These are phyloP conservation scores for Cepphus grylle DNA, from an alignment of 2,113 vertebrate species.

Conservation along the genomic window DNA sequence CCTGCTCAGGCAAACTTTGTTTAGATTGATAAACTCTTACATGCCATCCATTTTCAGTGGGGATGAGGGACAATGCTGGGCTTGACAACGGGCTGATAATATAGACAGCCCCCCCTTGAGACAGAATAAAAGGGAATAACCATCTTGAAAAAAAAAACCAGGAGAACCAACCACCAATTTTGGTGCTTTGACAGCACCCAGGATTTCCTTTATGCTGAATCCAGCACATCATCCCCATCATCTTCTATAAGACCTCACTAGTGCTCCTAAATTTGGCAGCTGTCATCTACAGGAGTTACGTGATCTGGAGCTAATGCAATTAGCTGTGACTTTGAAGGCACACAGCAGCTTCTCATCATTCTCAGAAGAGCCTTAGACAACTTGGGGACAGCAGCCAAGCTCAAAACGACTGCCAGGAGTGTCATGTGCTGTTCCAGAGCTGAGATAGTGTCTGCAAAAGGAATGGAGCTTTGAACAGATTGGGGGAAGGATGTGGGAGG, in stretches of 20 bases:
- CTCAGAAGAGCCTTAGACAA: slow-evolving; percentile 55
- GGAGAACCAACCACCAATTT: neutral
- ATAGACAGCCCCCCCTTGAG: neutral
- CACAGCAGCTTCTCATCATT: slow-evolving; percentile 62
- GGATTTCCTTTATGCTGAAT: slow-evolving; percentile 30
- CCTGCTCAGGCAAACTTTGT: no score
- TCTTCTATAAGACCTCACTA: slow-evolving; percentile 13
- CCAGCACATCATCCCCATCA: slow-evolving; percentile 11
- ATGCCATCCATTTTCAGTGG: fast-evolving
- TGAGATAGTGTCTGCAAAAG: slow-evolving; percentile 10
- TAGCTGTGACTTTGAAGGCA: slow-evolving; percentile 62
- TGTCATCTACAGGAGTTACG: slow-evolving; percentile 46
- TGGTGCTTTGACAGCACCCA: neutral
- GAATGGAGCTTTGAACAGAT: slow-evolving; percentile 18
- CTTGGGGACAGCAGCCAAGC: slow-evolving; percentile 60
- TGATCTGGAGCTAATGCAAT: slow-evolving; percentile 58
- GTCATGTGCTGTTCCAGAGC: slow-evolving; percentile 52
- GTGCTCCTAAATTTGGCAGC: slow-evolving; percentile 53
- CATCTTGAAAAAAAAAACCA: neutral
- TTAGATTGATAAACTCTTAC: neutral
- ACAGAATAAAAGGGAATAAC: neutral
- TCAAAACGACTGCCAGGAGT: slow-evolving; percentile 45
- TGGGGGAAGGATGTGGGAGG: neutral
- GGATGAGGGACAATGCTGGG: neutral
- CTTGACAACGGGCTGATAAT: neutral